These are phyloP conservation scores for Sesia bembeciformis DNA, from an alignment of 2,888 invertebrate species.

Conservation along the genomic window DNA sequence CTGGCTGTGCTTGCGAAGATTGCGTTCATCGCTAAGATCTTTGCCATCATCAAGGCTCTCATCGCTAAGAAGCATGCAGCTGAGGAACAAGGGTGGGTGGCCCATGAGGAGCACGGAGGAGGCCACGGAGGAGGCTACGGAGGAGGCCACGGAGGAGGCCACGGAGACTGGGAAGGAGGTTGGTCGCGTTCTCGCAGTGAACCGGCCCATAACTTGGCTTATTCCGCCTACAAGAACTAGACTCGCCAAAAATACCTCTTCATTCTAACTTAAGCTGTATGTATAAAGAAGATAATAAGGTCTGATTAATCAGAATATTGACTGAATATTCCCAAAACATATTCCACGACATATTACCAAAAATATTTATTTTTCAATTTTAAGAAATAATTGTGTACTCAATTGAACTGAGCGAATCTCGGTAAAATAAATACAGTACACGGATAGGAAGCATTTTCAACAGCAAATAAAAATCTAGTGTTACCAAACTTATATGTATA, in stretches of 20 bases:
- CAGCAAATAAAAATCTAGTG: too few relatives aligned
- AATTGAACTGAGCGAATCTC: too few relatives aligned
- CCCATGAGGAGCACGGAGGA: conserved; percentile 26
- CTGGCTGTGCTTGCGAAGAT: conserved; percentile 84
- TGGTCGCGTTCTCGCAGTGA: conserved; percentile 59
- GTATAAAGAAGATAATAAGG: not conserved
- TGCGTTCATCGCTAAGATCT: conserved; percentile 73
- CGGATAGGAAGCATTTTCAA: too few relatives aligned
- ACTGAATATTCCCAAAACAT: too few relatives aligned
- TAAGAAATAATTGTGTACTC: too few relatives aligned
- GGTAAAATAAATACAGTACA: too few relatives aligned
- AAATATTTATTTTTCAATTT: too few relatives aligned
- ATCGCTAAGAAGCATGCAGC: conserved; percentile 51
- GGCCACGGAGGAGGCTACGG: conserved; percentile 1
- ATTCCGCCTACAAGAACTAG: conserved; percentile 51
- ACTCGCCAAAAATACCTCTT: not conserved
- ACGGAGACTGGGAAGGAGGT: conserved; percentile 47
- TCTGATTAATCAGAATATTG: too few relatives aligned
- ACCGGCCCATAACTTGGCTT: conserved; percentile 45
- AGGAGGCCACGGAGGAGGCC: conserved; percentile 6
- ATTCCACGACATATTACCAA: too few relatives aligned
- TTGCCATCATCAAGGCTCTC: conserved; percentile 48
- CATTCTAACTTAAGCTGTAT: not conserved
- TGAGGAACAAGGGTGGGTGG: conserved; percentile 32
- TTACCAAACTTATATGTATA: too few relatives aligned